A percentile compares a stretch with the other conserved stretches of the same genome.
Evolutionary conservation across 2,113 vertebrate species (phyloP).

Genomic region (Odocoileus hemionus): DNA sequence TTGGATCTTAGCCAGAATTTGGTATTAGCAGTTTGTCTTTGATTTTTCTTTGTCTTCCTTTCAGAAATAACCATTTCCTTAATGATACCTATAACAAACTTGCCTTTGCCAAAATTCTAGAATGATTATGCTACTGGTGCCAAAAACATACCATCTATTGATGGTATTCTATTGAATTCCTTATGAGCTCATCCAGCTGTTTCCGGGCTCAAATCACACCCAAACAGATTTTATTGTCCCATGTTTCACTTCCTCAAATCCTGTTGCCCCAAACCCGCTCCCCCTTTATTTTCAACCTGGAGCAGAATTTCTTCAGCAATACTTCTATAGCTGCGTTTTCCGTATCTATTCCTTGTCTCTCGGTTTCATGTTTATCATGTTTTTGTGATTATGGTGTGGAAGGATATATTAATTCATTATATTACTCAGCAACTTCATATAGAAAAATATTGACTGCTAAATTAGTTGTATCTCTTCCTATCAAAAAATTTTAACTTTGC

Average conservation of each 20-base stretch:
- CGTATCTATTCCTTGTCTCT: not conserved
- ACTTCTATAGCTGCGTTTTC: not conserved
- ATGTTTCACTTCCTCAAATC: not conserved
- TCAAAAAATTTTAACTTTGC: not conserved
- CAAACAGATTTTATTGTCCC: not conserved
- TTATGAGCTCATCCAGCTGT: not conserved
- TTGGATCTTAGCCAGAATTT: not conserved
- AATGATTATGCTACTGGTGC: not conserved
- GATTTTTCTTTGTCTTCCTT: not conserved
- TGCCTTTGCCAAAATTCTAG: not conserved
- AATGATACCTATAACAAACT: not conserved
- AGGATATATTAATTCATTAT: not conserved
- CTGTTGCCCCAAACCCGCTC: not conserved
- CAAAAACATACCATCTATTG: not conserved
- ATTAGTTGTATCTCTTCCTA: not conserved
- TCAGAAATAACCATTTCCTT: not conserved
- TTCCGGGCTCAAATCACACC: not conserved
- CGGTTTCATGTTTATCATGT: not conserved
- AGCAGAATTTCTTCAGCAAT: not conserved
- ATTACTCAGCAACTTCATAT: not conserved
- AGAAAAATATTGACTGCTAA: not conserved
- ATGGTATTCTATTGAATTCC: not conserved
- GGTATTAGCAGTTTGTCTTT: not conserved
- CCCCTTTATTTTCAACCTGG: not conserved
- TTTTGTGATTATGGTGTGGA: not conserved